Evolutionary conservation across 2,888 invertebrate genomes (phyloP).

Genomic region (Baccha elongata): DNA sequence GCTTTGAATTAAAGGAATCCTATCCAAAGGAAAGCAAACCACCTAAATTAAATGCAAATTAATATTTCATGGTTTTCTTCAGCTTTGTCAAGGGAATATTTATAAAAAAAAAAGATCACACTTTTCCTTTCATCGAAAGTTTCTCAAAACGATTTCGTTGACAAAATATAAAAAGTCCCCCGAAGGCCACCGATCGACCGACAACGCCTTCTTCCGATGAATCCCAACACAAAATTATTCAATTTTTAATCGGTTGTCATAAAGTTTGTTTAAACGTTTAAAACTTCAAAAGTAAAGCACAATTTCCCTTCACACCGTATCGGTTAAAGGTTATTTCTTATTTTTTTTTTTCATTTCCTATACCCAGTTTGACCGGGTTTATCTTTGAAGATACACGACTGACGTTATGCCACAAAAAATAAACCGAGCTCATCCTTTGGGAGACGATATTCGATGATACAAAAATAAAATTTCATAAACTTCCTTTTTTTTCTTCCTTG

Average conservation of each 20-base stretch:
- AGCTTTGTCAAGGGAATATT: background rate
- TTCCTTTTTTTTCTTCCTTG: background rate
- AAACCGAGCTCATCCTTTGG: conserved; percentile 27
- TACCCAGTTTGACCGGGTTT: background rate
- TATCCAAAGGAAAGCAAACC: too few relatives aligned
- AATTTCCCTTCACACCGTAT: background rate
- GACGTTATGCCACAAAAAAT: conserved; percentile 10
- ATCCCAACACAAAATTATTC: background rate
- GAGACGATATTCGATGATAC: background rate
- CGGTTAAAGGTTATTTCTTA: conserved; percentile 6
- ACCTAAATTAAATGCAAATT: too few relatives aligned
- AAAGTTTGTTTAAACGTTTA: conserved; percentile 29
- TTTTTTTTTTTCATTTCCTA: background rate
- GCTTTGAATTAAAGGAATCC: too few relatives aligned
- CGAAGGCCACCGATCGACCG: background rate
- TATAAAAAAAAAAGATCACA: background rate
- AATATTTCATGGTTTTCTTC: too few relatives aligned
- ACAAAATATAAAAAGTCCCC: background rate
- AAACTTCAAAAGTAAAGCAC: conserved; percentile 12
- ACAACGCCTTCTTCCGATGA: background rate
- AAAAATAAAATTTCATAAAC: conserved; percentile 24
- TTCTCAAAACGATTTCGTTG: background rate
- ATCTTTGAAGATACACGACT: background rate
- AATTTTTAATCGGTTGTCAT: conserved; percentile 29
- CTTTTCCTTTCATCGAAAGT: background rate